These are phyloP conservation scores for Acanthurus leucopareius DNA, from an alignment of 2,797 vertebrate genomes.

Conservation along the genomic window DNA sequence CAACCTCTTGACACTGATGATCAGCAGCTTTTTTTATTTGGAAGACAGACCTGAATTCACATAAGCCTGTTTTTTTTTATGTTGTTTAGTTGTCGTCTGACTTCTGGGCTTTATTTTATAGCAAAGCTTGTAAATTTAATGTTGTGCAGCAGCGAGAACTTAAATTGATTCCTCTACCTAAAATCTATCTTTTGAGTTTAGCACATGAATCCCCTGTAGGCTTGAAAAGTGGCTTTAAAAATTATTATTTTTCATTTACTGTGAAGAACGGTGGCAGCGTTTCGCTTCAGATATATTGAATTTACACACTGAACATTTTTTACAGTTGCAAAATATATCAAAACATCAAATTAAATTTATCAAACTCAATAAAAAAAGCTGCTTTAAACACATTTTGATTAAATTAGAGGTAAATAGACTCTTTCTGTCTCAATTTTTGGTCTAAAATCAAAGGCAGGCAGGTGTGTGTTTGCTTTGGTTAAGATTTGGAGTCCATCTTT, in stretches of 20 bases:
- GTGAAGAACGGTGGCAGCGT: neutral
- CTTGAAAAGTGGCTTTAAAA: neutral
- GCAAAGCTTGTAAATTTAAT: slow-evolving; percentile 37
- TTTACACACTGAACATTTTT: slow-evolving; percentile 13
- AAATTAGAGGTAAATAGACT: no score
- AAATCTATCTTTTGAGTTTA: slow-evolving; percentile 14
- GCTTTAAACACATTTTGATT: no score
- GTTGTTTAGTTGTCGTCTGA: slow-evolving; percentile 38
- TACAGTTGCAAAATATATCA: neutral
- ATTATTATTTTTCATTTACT: slow-evolving; percentile 4
- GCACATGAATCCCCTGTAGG: slow-evolving; percentile 21
- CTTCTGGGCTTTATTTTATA: slow-evolving; percentile 46
- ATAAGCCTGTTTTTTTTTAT: slow-evolving; percentile 5
- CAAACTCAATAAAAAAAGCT: neutral
- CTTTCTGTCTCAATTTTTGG: no score
- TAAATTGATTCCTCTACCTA: neutral
- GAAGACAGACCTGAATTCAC: slow-evolving; percentile 12
- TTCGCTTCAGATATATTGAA: slow-evolving; percentile 12
- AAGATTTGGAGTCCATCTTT: no score
- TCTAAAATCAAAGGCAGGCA: neutral
- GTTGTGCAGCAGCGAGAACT: neutral
- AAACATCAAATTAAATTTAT: neutral
- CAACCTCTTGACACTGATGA: slow-evolving; percentile 51
- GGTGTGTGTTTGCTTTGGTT: neutral
- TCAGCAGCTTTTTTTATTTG: slow-evolving; percentile 39